Evolutionary conservation across 2,797 vertebrate species (phyloP).

Genomic region (Helicolenus hilgendorfi): DNA sequence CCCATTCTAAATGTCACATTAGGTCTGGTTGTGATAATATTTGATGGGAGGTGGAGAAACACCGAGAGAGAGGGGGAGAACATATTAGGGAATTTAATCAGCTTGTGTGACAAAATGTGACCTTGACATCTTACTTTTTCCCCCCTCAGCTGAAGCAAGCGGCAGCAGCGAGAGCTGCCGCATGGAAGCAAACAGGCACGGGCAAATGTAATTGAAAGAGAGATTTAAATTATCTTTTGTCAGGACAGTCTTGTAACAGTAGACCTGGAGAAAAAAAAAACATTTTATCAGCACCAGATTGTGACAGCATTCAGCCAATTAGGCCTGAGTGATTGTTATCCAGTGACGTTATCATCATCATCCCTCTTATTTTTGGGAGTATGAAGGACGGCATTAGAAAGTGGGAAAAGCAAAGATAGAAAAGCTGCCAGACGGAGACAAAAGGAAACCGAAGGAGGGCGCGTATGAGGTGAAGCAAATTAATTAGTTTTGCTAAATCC

Average conservation of each 20-base stretch:
- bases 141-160: conserved; percentile 27
- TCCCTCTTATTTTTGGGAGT: conserved; percentile 58
- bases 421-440: conserved; percentile 73
- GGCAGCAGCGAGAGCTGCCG: neutral
- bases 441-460: conserved; percentile 71
- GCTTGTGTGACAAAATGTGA: conserved; percentile 74
- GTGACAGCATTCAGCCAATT: conserved; percentile 69
- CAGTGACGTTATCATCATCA: conserved; percentile 61
- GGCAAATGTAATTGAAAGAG: conserved; percentile 55
- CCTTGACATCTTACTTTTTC: conserved; percentile 70
- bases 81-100: conserved; percentile 77
- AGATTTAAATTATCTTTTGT: conserved; percentile 76
- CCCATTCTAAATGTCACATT: conserved; percentile 79
- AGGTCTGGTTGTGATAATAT: conserved; percentile 73
- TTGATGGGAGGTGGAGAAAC: conserved; percentile 68
- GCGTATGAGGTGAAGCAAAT: conserved; percentile 82
- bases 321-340: conserved; percentile 74
- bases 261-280: conserved; percentile 33
- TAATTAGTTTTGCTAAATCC: conserved; percentile 91
- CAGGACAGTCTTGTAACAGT: conserved; percentile 20
- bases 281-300: conserved; percentile 45
- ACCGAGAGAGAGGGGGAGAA: conserved; percentile 14
- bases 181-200: conserved; percentile 41
- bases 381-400: conserved; percentile 62
- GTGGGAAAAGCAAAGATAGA: conserved; percentile 66